Evolutionary conservation across 2,797 vertebrate genomes (phyloP).

Genomic region (Hylomyscus alleni): DNA sequence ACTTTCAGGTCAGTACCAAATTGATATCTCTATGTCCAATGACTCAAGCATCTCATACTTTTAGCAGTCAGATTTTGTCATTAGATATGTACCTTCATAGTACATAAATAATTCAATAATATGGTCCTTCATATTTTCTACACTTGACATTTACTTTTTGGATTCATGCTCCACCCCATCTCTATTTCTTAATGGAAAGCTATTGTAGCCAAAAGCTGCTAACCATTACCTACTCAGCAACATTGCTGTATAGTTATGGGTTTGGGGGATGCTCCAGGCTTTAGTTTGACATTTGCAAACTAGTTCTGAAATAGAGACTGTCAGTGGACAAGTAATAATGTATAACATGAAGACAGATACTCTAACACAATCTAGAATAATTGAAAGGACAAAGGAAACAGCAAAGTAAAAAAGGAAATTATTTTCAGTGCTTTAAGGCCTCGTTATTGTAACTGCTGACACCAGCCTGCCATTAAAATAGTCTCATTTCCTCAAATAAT

Average conservation of each 20-base stretch:
- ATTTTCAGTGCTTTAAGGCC: conserved; percentile 47
- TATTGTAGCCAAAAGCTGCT: background rate
- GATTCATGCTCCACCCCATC: background rate
- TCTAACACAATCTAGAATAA: conserved; percentile 50
- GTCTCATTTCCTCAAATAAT: conserved; percentile 63
- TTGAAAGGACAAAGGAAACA: conserved; percentile 37
- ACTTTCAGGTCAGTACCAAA: background rate
- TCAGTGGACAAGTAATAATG: conserved; percentile 38
- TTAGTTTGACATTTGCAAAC: conserved; percentile 63
- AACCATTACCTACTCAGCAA: background rate
- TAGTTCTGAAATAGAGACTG: conserved; percentile 56
- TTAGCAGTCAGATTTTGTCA: background rate
- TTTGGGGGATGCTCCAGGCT: conserved; percentile 32
- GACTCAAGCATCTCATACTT: background rate
- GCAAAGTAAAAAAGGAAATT: background rate
- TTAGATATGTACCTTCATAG: background rate
- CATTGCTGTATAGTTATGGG: background rate
- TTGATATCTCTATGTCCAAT: background rate
- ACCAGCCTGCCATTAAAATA: conserved; percentile 67
- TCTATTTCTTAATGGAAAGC: background rate
- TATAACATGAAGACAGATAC: conserved; percentile 35
- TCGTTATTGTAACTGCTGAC: conserved; percentile 67
- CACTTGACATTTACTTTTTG: background rate
- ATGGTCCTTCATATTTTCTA: conserved; percentile 26
- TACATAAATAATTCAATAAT: conserved; percentile 14